Base-by-base conservation (phyloP, 2,797 vertebrate species). In the Avahi laniger region DNA sequence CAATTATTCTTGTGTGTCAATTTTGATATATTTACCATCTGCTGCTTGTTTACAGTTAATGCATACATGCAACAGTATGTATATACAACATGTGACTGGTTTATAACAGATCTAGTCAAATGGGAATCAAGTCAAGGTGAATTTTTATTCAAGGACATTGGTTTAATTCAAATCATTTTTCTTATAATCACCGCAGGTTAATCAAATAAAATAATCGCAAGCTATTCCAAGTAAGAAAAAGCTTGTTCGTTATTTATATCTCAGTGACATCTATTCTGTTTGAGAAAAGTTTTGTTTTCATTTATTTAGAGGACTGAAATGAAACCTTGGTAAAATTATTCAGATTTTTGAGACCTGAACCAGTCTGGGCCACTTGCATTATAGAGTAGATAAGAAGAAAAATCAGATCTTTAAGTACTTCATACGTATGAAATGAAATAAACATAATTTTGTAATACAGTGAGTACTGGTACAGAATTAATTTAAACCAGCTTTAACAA, bases 111-210 rank as follows among this genome's bases (percentile, higher is more conserved):
- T 97, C 97, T 97, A 97, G 94, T 98, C 96, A 98, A 98, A 97
- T 98, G 98, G 97, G 96, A 98, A 98, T 97, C 97, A 97, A 96
- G 94, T 98, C 97, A 98, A 98, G 97, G 98, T 98, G 95, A 98
- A 98, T 97, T 97, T 98, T 98, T 98, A 98, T 98, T 98, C 95
- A 98, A 94, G 93, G 96, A 73, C 93, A 97, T 98, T 97, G 98
- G 87, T 97, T 98, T 69, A 87, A 83, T 79, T 94, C 63, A 92
- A 75, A 92, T 92, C 24, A 86, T 50, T 96, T 91, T 94, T n/a
- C 28, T 87, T 87, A 70, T 92, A 90, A 93, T 79, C 38, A 92
- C 54, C 69, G 18, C 12, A 85, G 43, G n/a, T 67, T 87, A 65
- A 92, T 93, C 43, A 84, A 91, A 92, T 90, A 92, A 96, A 97